A percentile compares a stretch with the other conserved stretches of the same genome.
These are phyloP conservation scores for Phataginus tetradactyla DNA, from an alignment of 2,797 vertebrate species.

Conservation along the genomic window DNA sequence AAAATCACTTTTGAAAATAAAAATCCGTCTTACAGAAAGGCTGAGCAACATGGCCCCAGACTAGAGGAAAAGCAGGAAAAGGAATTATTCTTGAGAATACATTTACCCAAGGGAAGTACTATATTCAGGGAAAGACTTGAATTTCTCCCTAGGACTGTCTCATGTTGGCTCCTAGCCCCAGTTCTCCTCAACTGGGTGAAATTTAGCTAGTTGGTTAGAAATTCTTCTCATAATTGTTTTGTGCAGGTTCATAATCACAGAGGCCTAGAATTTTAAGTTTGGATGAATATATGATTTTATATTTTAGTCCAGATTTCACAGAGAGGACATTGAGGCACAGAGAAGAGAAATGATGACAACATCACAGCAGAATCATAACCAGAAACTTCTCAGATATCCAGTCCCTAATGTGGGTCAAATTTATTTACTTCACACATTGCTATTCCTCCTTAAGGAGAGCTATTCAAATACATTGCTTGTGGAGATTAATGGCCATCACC, in stretches of 20 bases:
- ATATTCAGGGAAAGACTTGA: neutral
- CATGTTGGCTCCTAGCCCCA: neutral
- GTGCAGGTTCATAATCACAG: neutral
- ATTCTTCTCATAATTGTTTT: neutral
- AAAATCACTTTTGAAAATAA: neutral
- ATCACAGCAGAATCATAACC: neutral
- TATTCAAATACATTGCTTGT: conserved; percentile 30
- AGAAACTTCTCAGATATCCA: neutral
- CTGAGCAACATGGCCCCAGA: neutral
- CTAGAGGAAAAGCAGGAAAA: neutral
- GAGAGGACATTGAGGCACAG: neutral
- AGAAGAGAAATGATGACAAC: neutral
- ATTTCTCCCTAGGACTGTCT: neutral
- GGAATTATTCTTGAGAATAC: neutral
- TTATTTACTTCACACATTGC: neutral
- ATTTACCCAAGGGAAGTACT: neutral
- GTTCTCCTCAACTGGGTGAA: neutral
- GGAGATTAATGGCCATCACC: neutral
- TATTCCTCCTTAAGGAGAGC: neutral
- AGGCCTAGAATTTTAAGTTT: neutral
- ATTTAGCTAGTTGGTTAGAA: conserved; percentile 14
- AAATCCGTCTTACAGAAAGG: neutral
- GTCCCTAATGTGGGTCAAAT: neutral
- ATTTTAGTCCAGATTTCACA: neutral
- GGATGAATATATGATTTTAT: neutral